A percentile compares a stretch with the other conserved stretches of the same genome.
These are phyloP conservation scores for Boleophthalmus pectinirostris DNA, from an alignment of 2,113 vertebrate species.

Conservation along the genomic window DNA sequence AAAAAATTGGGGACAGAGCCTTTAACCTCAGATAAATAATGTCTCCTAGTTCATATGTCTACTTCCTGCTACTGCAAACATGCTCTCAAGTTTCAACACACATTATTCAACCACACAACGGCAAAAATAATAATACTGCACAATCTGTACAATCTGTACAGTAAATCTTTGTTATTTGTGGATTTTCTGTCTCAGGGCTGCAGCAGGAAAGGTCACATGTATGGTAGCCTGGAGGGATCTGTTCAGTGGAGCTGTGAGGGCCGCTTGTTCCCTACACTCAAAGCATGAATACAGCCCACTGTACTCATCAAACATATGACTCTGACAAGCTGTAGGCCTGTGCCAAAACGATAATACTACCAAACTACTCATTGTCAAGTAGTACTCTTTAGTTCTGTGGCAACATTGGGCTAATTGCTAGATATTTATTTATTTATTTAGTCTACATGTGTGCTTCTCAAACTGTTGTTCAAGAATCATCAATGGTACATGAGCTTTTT, in stretches of 20 bases:
- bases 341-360: background rate
- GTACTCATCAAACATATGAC: background rate
- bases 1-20: too few relatives aligned
- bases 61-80: too few relatives aligned
- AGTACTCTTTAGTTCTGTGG: background rate
- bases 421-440: too few relatives aligned
- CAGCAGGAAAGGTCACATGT: constrained; percentile 1
- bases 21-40: too few relatives aligned
- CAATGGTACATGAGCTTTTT: too few relatives aligned
- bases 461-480: too few relatives aligned
- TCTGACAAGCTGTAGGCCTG: background rate
- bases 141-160: background rate
- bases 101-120: too few relatives aligned
- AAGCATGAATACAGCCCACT: background rate
- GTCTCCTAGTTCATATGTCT: too few relatives aligned
- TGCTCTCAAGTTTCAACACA: too few relatives aligned
- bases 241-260: constrained; percentile 3
- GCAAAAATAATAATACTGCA: background rate
- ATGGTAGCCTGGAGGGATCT: constrained; percentile 10
- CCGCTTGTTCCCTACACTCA: constrained; percentile 6
- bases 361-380: background rate
- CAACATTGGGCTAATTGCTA: too few relatives aligned
- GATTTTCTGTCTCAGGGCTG: background rate
- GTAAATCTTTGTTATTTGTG: background rate
- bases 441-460: too few relatives aligned